phyloP scores from a whole-genome alignment of 2,113 vertebrate genomes.

The Oncorhynchus clarkii region DNA sequence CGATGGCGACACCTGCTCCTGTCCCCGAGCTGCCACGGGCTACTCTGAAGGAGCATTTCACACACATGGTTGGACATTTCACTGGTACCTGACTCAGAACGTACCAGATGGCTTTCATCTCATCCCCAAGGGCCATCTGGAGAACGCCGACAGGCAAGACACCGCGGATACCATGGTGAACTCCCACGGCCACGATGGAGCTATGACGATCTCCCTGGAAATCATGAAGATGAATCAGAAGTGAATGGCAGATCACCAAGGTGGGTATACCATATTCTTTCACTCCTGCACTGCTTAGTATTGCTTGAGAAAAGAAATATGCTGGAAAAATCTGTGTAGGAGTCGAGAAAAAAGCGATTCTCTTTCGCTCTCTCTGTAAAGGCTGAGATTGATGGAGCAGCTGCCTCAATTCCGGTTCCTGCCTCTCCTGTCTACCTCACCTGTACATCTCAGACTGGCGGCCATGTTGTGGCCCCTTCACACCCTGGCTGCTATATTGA shows the following conservation, averaged over 20 bases:
- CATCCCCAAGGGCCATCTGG: not conserved
- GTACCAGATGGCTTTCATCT: not conserved
- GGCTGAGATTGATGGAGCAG: too few species aligned
- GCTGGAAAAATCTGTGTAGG: not conserved
- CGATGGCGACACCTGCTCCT: too few species aligned
- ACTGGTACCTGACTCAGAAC: not conserved
- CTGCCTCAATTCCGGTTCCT: not conserved
- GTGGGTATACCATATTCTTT: not conserved
- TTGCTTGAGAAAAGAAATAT: too few species aligned
- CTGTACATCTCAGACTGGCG: conserved; percentile 35
- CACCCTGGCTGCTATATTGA: conserved; percentile 24
- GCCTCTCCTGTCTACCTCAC: conserved; percentile 16
- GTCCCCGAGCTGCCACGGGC: too few species aligned
- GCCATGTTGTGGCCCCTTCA: conserved; percentile 41
- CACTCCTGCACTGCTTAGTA: not conserved
- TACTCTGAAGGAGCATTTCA: too few species aligned
- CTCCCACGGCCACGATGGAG: not conserved
- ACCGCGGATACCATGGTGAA: not conserved
- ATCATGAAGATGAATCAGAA: not conserved
- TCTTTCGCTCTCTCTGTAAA: too few species aligned
- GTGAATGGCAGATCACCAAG: not conserved
- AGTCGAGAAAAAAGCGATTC: not conserved
- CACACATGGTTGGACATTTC: too few species aligned
- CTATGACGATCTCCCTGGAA: not conserved
- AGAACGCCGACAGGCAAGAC: not conserved